Conservation (phyloP, 2,888 invertebrate genomes). For the Dryomyza anilis region DNA sequence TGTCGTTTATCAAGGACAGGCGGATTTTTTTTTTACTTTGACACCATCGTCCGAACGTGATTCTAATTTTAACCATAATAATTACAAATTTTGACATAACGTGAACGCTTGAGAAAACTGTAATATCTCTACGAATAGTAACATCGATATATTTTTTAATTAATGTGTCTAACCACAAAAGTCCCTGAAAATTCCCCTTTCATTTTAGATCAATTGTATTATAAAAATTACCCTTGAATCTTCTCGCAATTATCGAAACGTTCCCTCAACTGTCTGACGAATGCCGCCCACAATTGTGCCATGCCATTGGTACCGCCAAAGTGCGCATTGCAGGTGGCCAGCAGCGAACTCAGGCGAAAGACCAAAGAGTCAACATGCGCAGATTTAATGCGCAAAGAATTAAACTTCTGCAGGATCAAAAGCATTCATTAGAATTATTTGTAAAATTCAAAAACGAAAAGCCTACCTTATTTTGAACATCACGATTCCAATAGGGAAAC, state of each 20-base stretch:
- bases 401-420: conserved; percentile 58
- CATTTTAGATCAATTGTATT: background rate
- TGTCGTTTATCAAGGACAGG: too few relatives aligned
- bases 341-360: conserved; percentile 78
- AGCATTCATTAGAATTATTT: background rate
- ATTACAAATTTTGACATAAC: too few relatives aligned
- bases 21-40: too few relatives aligned
- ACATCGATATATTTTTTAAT: too few relatives aligned
- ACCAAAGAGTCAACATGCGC: conserved; percentile 79
- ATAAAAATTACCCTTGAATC: conserved; percentile 80
- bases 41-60: too few relatives aligned
- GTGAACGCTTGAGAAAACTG: too few relatives aligned
- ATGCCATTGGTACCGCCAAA: conserved; percentile 77
- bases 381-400: conserved; percentile 70
- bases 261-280: conserved; percentile 86
- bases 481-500: conserved; percentile 64
- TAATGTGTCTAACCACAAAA: too few relatives aligned
- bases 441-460: background rate
- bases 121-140: too few relatives aligned
- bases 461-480: conserved; percentile 62
- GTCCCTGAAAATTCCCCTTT: too few relatives aligned
- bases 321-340: conserved; percentile 74
- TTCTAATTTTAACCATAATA: too few relatives aligned
- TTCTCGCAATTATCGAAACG: conserved; percentile 82
- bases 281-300: conserved; percentile 93